Evolutionary conservation across 2,113 vertebrate genomes (phyloP).

Genomic region (Pan paniscus): DNA sequence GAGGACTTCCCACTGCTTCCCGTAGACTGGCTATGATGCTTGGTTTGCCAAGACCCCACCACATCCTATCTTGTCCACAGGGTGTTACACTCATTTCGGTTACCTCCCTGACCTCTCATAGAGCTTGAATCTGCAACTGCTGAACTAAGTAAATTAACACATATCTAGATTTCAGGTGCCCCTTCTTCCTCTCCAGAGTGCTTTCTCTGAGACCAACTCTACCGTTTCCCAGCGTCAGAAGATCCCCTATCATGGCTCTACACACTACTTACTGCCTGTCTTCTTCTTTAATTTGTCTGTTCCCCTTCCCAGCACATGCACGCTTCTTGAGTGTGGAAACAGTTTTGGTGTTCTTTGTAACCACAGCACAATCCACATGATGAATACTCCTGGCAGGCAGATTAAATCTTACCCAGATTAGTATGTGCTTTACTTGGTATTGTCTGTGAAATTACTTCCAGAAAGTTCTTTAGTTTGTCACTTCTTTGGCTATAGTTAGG

Average conservation of each 20-base stretch:
- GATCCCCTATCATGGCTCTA: background rate
- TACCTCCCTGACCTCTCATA: background rate
- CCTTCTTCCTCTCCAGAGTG: background rate
- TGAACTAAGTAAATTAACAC: background rate
- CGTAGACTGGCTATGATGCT: background rate
- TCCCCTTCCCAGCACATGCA: background rate
- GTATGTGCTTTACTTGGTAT: background rate
- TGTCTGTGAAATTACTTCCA: background rate
- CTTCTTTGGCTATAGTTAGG: background rate
- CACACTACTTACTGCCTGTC: background rate
- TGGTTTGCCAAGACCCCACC: background rate
- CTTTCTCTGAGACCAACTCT: background rate
- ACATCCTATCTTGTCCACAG: background rate
- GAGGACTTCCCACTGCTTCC: background rate
- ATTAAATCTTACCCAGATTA: background rate
- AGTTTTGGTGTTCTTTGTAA: background rate
- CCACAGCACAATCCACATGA: background rate
- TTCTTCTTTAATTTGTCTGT: background rate
- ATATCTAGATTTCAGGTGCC: background rate
- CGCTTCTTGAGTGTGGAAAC: too few relatives aligned
- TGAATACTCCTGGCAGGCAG: background rate
- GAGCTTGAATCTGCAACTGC: background rate
- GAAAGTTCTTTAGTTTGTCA: background rate
- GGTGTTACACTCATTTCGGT: background rate
- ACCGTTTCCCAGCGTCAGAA: background rate